A percentile compares a stretch with the other conserved stretches of the same genome.
Evolutionary conservation across 2,888 invertebrate species (phyloP).

Genomic region (Eristalis arbustorum): DNA sequence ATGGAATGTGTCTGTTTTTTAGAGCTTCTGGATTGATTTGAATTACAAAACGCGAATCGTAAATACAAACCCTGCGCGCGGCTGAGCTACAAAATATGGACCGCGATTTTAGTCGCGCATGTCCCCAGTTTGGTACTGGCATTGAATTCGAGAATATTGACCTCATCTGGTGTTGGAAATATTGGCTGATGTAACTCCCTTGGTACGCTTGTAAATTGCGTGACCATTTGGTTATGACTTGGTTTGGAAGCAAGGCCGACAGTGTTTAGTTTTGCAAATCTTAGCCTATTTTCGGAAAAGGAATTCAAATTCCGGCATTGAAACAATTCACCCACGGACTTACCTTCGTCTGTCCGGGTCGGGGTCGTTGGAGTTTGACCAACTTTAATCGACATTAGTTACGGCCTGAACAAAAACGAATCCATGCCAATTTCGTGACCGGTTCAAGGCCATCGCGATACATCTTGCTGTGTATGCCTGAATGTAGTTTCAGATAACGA

Average conservation of each 20-base stretch:
- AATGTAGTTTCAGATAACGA: no score
- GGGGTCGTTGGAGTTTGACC: background rate
- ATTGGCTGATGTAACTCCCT: background rate
- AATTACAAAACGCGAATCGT: background rate
- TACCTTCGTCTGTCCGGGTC: background rate
- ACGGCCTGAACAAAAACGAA: background rate
- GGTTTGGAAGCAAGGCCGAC: background rate
- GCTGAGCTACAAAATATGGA: background rate
- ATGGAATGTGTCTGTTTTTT: background rate
- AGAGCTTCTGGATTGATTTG: background rate
- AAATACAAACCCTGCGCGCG: background rate
- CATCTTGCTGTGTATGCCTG: background rate
- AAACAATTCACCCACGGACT: background rate
- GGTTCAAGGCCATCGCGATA: background rate
- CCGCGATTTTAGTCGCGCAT: background rate
- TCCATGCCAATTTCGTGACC: background rate
- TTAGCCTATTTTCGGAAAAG: background rate
- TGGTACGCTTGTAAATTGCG: background rate
- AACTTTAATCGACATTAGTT: background rate
- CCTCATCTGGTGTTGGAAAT: background rate
- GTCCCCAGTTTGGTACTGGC: background rate
- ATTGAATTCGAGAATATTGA: background rate
- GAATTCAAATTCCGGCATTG: background rate
- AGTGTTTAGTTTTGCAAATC: background rate
- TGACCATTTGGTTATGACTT: background rate